These are phyloP conservation scores for Mesoligia furuncula DNA, from an alignment of 2,888 invertebrate genomes.

Conservation along the genomic window DNA sequence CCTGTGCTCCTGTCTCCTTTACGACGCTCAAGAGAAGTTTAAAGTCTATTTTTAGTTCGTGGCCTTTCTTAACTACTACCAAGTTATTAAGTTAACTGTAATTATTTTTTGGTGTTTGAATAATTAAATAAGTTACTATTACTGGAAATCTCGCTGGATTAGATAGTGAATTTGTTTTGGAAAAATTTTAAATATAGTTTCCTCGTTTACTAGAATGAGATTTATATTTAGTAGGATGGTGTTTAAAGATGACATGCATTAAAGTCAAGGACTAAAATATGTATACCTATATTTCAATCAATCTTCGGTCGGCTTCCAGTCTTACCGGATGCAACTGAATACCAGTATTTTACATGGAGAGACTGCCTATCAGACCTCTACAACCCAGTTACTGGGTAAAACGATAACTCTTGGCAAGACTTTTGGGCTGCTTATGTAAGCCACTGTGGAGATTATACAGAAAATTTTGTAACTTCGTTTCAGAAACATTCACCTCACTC, in stretches of 20 bases:
- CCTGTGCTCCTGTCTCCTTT: background rate
- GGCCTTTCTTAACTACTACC: constrained; percentile 28
- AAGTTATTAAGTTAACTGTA: constrained; percentile 8
- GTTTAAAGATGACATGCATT: background rate
- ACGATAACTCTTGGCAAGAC: background rate
- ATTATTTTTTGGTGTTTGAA: constrained; percentile 5
- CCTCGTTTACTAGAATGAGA: background rate
- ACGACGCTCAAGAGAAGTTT: background rate
- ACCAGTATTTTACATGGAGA: background rate
- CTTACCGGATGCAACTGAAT: background rate
- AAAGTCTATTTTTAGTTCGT: constrained; percentile 22
- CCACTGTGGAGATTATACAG: background rate
- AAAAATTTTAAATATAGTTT: no score
- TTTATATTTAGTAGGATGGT: background rate
- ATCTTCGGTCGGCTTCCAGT: background rate
- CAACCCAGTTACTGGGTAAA: background rate
- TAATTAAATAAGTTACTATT: background rate
- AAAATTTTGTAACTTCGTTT: background rate
- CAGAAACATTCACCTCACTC: background rate
- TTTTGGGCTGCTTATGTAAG: background rate
- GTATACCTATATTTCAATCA: background rate
- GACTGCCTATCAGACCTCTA: background rate
- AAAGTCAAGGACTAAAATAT: background rate
- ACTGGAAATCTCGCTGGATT: background rate
- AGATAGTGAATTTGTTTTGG: background rate